phyloP scores from a whole-genome alignment of 2,797 vertebrate species.

The Tolypeutes matacus region DNA sequence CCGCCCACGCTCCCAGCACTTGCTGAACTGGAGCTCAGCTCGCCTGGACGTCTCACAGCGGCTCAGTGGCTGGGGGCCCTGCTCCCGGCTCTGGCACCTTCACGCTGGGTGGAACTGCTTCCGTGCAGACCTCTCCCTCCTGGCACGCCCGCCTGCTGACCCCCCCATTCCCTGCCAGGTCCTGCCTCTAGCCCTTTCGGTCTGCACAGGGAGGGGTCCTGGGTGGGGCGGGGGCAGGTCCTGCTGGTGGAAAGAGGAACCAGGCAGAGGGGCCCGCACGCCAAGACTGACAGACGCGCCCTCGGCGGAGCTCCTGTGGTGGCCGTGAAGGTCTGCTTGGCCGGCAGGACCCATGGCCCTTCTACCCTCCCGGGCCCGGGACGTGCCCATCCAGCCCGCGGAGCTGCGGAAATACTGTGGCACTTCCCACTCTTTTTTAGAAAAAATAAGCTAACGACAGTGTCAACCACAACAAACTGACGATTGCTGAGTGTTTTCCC shows the following conservation, averaged over 20 bases:
- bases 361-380: too few relatives aligned
- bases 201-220: neutral
- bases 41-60: fast-evolving
- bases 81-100: neutral
- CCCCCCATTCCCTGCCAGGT: fast-evolving
- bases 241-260: too few relatives aligned
- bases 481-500: neutral
- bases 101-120: fast-evolving
- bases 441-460: neutral
- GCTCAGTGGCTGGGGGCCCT: fast-evolving
- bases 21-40: fast-evolving
- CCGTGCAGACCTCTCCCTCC: neutral
- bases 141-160: fast-evolving
- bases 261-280: fast-evolving
- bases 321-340: neutral
- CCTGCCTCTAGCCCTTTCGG: neutral
- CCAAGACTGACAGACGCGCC: fast-evolving
- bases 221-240: fast-evolving
- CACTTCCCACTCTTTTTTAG: too few relatives aligned
- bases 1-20: too few relatives aligned
- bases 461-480: neutral
- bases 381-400: fast-evolving
- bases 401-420: fast-evolving
- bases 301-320: too few relatives aligned
- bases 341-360: fast-evolving